Conservation (phyloP, 2,888 invertebrate genomes). For the Perizoma flavofasciatum region DNA sequence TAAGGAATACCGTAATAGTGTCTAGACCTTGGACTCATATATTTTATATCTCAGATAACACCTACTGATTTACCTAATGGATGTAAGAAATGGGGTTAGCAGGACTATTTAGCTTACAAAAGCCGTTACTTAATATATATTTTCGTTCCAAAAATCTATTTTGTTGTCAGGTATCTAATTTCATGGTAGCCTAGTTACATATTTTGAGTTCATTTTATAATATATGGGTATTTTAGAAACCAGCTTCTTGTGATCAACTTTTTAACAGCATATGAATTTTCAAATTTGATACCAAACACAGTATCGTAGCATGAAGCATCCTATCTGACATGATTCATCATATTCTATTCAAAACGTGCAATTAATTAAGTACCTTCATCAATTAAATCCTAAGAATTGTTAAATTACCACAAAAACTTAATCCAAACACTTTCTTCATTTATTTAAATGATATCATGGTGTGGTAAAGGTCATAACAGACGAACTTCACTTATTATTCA, state of each 20-base stretch:
- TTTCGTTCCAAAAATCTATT: too few species aligned
- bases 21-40: slow-evolving; percentile 29
- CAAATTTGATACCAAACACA: neutral
- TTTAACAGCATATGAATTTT: too few species aligned
- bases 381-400: slow-evolving; percentile 12
- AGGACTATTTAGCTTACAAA: too few species aligned
- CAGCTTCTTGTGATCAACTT: too few species aligned
- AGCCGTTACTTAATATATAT: too few species aligned
- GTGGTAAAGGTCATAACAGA: slow-evolving; percentile 9
- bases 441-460: slow-evolving; percentile 38
- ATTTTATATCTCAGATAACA: slow-evolving; percentile 18
- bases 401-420: slow-evolving; percentile 26
- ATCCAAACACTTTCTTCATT: slow-evolving; percentile 35
- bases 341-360: neutral
- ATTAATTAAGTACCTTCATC: slow-evolving; percentile 10
- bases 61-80: neutral
- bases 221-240: too few species aligned
- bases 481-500: neutral
- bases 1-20: slow-evolving; percentile 39
- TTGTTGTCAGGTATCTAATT: too few species aligned
- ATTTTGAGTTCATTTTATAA: too few species aligned
- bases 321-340: neutral
- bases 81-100: too few species aligned
- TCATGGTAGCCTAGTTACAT: too few species aligned
- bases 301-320: neutral